These are phyloP conservation scores for Parazoanthus swiftii DNA, from an alignment of 92 coral and sea anemone species.

Conservation along the genomic window DNA sequence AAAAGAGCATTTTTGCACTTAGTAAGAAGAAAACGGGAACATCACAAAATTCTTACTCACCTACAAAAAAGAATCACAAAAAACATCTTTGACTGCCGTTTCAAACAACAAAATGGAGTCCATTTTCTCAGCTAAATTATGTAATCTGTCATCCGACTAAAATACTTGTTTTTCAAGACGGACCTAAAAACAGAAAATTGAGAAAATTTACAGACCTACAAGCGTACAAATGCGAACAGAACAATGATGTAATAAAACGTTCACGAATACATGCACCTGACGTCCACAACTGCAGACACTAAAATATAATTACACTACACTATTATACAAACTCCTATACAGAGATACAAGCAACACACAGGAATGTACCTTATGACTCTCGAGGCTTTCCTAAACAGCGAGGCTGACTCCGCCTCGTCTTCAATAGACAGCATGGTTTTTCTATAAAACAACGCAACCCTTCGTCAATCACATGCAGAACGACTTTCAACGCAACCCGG, in stretches of 20 bases:
- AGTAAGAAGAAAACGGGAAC: background rate
- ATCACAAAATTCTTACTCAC: too few species aligned
- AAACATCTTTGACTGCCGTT: too few species aligned
- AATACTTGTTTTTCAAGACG: background rate
- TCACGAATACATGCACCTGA: too few species aligned
- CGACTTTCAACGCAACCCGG: background rate
- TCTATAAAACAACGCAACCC: conserved; percentile 15
- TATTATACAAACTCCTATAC: background rate
- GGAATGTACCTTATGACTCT: conserved; percentile 66
- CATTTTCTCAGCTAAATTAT: too few species aligned
- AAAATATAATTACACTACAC: background rate
- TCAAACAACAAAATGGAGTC: too few species aligned
- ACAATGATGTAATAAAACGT: too few species aligned
- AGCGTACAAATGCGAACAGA: too few species aligned
- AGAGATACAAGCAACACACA: background rate
- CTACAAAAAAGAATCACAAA: background rate
- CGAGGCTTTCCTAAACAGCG: conserved; percentile 77
- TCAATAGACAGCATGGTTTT: conserved; percentile 55
- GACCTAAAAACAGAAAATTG: too few species aligned
- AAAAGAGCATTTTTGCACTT: background rate
- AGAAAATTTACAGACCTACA: too few species aligned
- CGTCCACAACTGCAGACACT: background rate
- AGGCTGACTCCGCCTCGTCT: conserved; percentile 69
- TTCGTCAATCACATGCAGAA: background rate
- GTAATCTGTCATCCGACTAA: too few species aligned